Evolutionary conservation across 2,113 vertebrate species (phyloP), one percentile per base, ranked within the genome.

Genomic region (Romanogobio albipinnatus): DNA sequence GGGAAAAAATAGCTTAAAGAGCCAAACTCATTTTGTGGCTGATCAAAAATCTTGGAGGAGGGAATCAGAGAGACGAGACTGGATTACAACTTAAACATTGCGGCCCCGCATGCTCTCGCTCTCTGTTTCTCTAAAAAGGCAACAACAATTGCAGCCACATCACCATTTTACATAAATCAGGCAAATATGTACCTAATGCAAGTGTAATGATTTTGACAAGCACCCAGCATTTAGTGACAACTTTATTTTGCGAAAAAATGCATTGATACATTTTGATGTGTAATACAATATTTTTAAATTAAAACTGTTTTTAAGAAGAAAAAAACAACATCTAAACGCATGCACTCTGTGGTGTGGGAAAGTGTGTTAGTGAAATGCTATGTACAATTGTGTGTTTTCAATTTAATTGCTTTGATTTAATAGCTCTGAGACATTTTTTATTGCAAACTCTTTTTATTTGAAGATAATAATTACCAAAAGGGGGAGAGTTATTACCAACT

Each of bases 391-490:
- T 84, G 53, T 87, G 85, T 89, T 87, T 88, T 84, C 86, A 86
- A 86, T 86, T 80, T 64, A 83, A 84, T 76, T 84, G 79, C 61
- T 85, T 89, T 83, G 76, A 85, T 88, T 87, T 86, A 88, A 86
- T 84, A 84, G 66, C 73, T 78, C 89, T 88, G 86, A 93, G 89
- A 93, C 90, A 91, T 90, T 86, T 83, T 87, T 91, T 93, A 87
- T 90, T 91, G 89, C 87, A 88, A 92, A 91, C 86, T 89, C 86
- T 84, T 87, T 82, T 53, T 86, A 89, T 89, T 88, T 89, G 84
- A 83, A 88, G 90, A 93, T 94, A 94, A 93, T 94, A 93, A 94
- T 92, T 93, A 90, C 92, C 90, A 94, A 94, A 93, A 93, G 92
- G 77, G 76, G 78, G 86, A 87, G 86, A 90, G 88, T 93, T 91